Evolutionary conservation across 2,888 invertebrate species (phyloP).

Genomic region (Dynastes hyllus): DNA sequence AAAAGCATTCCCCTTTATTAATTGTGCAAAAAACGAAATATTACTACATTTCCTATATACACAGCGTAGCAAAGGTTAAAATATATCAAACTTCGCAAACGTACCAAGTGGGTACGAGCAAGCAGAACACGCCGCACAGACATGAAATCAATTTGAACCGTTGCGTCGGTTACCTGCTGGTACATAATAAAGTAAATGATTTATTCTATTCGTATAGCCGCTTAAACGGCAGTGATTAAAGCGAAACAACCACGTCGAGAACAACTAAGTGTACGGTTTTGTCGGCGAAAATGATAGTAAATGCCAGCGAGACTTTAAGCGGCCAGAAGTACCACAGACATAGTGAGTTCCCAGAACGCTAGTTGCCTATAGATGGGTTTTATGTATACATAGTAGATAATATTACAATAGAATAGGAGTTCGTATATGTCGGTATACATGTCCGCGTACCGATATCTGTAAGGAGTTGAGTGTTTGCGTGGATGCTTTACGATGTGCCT

Average conservation of each 20-base stretch:
- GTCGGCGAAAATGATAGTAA: constrained; percentile 42
- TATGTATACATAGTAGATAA: constrained; percentile 14
- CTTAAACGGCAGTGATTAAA: constrained; percentile 31
- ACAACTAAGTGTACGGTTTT: constrained; percentile 43
- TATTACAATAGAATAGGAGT: constrained; percentile 3
- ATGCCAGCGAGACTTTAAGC: constrained; percentile 14
- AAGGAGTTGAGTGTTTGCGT: background rate
- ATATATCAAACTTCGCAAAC: constrained; percentile 1
- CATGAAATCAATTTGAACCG: constrained; percentile 41
- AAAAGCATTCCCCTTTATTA: too few relatives aligned
- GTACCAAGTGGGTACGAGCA: background rate
- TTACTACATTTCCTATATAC: too few relatives aligned
- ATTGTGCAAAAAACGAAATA: too few relatives aligned
- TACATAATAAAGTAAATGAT: constrained; percentile 45
- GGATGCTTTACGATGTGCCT: constrained; percentile 2
- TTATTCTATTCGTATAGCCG: constrained; percentile 35
- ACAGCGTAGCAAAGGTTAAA: too few relatives aligned
- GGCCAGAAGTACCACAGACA: background rate
- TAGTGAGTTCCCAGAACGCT: constrained; percentile 21
- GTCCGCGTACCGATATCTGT: background rate
- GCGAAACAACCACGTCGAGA: constrained; percentile 39
- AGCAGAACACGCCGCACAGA: constrained; percentile 16
- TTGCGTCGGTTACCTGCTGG: constrained; percentile 37
- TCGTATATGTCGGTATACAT: background rate
- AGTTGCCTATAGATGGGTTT: background rate